Base-by-base conservation (phyloP, 2,888 invertebrate genomes). In the Polia nebulosa region DNA sequence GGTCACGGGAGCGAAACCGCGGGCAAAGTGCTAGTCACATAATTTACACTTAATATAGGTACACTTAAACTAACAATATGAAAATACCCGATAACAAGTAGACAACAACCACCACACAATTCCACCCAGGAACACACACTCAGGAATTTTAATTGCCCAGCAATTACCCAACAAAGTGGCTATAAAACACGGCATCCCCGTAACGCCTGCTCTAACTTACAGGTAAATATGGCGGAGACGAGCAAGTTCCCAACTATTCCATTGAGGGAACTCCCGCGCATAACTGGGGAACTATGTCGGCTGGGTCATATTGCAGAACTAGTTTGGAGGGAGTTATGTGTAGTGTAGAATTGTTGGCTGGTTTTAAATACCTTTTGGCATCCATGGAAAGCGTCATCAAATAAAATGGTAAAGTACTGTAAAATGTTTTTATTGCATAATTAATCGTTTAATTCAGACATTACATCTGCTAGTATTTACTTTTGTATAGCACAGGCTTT, bases 191-290 rank as follows among this genome's bases (percentile, higher is more conserved):
- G 29, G 53, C 52, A 45, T 59, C 45, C 45, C 55, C 51, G 68
- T 60, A 60, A 68, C 78, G 73, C 73, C 56, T 67, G 59, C 52
- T 20, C 49, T 34, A 78, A 73, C 59, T 78, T 64, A 55, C 69
- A 77, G 58, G 36, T 64, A 78, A 58, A 61, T 78, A 77, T 13
- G 56, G 59, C 4, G 49, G 66, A 57, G 47, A 57, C 56, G 52
- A 32, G 44, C 34, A 64, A 77, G 74, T 77, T 69, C 1, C 1
- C 17, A 77, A 77, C 76, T 78, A 77, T 77, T 78, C 69, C 11
- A 78, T 61, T 76, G 78, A 52, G 17, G 32, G 41, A 68, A 77
- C 76, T 77, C 69, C 70, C 53, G 76, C 78, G 73, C 76, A 78
- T 78, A 60, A 45, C 76, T 61, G 29, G 0, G 25, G 25, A 77